phyloP scores from a whole-genome alignment of 1,140 invertebrate species.

The Carcinoscorpius rotundicauda region DNA sequence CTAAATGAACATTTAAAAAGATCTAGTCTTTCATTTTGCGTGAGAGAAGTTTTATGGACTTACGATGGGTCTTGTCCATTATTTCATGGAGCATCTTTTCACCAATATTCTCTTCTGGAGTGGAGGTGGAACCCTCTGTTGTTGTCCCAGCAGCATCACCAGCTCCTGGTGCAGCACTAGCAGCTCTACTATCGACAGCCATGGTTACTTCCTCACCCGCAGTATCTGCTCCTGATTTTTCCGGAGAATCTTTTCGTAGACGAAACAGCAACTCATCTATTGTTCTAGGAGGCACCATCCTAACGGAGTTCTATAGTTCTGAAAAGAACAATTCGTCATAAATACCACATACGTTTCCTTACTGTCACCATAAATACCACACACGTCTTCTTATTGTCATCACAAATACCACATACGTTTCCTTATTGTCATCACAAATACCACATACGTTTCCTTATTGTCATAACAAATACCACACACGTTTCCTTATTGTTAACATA shows the following conservation, averaged over 20 bases:
- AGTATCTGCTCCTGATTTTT: background rate
- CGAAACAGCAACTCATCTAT: background rate
- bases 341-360: no score
- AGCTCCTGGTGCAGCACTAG: background rate
- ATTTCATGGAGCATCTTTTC: conserved; percentile 9
- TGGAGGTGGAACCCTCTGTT: background rate
- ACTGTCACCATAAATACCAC: no score
- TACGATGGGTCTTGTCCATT: conserved; percentile 10
- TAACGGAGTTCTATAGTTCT: background rate
- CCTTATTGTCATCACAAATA: no score
- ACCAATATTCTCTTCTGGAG: conserved; percentile 2
- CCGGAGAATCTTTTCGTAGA: background rate
- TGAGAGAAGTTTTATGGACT: conserved; percentile 2
- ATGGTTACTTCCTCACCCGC: background rate
- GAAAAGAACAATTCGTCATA: background rate
- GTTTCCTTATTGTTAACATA: no score
- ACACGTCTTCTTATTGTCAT: no score
- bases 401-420: no score
- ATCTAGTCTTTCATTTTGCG: background rate
- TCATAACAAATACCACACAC: no score
- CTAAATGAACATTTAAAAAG: background rate
- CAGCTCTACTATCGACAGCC: background rate
- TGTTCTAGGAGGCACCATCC: background rate
- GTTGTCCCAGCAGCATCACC: background rate
- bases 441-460: no score